phyloP scores from a whole-genome alignment of 2,888 invertebrate genomes.

The Machimus atricapillus region DNA sequence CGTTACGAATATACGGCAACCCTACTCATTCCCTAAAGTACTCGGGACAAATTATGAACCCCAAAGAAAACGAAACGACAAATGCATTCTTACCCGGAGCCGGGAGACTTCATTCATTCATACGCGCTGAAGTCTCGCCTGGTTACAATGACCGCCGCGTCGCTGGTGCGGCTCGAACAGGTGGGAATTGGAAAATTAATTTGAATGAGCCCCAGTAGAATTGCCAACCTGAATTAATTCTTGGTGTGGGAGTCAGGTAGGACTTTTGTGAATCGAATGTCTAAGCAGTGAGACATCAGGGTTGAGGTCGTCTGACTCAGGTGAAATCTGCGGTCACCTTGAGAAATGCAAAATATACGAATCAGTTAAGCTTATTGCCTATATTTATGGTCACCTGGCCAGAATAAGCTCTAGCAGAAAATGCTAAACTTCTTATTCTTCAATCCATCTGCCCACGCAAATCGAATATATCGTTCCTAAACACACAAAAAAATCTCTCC shows the following conservation, averaged over 20 bases:
- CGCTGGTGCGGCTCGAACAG: not conserved
- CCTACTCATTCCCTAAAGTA: not conserved
- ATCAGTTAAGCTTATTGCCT: not conserved
- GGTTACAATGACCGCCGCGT: not conserved
- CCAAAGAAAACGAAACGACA: constrained; percentile 6
- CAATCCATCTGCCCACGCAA: not conserved
- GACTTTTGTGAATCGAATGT: not conserved
- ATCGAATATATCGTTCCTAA: not conserved
- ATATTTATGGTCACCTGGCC: not conserved
- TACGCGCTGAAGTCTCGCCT: not conserved
- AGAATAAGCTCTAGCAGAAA: not conserved
- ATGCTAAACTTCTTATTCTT: not conserved
- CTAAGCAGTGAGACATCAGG: not conserved
- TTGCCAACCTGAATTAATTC: not conserved
- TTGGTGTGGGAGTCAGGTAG: not conserved
- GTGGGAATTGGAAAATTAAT: constrained; percentile 18
- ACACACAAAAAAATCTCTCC: not conserved
- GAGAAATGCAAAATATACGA: not conserved
- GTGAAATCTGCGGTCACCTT: not conserved
- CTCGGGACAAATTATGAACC: not conserved
- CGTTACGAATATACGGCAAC: not conserved
- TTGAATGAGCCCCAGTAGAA: not conserved
- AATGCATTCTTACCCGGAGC: constrained; percentile 8
- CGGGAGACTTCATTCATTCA: constrained; percentile 22
- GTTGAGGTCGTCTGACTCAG: not conserved